phyloP scores from a whole-genome alignment of 1,140 invertebrate genomes.

The Hypothenemus hampei region DNA sequence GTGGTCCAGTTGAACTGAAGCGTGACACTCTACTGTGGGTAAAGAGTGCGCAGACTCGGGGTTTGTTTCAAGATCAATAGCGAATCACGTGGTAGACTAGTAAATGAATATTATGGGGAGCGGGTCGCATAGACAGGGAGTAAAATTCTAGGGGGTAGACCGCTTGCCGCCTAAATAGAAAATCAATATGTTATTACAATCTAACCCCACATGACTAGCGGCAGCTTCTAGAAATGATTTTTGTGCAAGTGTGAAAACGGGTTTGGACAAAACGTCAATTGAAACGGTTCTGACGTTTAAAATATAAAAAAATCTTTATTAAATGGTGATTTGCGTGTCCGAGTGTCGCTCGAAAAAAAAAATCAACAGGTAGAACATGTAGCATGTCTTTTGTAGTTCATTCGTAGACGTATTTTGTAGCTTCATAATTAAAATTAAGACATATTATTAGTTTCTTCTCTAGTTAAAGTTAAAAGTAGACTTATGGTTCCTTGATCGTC shows the following conservation, averaged over 20 bases:
- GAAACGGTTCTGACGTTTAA: slow-evolving; percentile 2
- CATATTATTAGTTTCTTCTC: slow-evolving; percentile 13
- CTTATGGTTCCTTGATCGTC: slow-evolving; percentile 14
- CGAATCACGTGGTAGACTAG: slow-evolving; percentile 17
- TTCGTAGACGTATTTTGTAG: no score
- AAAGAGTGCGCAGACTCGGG: no score
- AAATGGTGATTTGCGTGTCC: slow-evolving; percentile 12
- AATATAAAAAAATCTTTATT: background rate
- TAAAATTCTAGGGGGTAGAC: slow-evolving; percentile 22
- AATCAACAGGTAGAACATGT: slow-evolving; percentile 28
- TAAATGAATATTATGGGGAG: slow-evolving; percentile 23
- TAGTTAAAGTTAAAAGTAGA: slow-evolving; percentile 13
- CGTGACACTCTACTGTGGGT: no score
- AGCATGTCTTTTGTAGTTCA: slow-evolving; percentile 21
- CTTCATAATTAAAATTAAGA: slow-evolving; percentile 13
- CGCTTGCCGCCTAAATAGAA: slow-evolving; percentile 23
- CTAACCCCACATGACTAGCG: slow-evolving; percentile 12
- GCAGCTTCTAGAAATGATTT: slow-evolving; percentile 2
- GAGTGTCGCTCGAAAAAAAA: slow-evolving; percentile 19
- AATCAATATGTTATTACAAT: slow-evolving; percentile 21
- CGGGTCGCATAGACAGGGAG: slow-evolving; percentile 2
- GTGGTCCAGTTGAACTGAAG: no score
- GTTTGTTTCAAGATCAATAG: no score
- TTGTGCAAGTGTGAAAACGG: slow-evolving; percentile 7
- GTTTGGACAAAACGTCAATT: background rate